Evolutionary conservation across 92 coral and sea anemone genomes (phyloP).

Genomic region (Epizoanthus rinbou): DNA sequence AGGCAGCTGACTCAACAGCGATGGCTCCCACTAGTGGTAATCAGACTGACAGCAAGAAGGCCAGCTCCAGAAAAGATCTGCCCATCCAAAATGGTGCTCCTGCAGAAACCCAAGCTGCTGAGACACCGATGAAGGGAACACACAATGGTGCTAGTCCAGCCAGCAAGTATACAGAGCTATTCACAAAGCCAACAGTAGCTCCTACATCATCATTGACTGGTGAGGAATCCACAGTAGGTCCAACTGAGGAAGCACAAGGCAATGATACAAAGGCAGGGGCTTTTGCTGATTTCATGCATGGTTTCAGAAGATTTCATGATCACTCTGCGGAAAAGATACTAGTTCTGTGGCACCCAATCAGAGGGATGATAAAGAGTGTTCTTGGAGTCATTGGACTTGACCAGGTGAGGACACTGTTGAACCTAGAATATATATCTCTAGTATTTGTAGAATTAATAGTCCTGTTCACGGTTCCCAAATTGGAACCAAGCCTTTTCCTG

Average conservation of each 20-base stretch:
- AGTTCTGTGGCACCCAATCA: slow-evolving; percentile 10
- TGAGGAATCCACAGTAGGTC: neutral
- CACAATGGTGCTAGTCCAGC: neutral
- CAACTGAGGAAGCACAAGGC: neutral
- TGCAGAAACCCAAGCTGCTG: neutral
- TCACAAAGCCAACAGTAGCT: neutral
- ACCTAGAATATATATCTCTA: too few relatives aligned
- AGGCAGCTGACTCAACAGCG: neutral
- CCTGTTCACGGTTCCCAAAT: too few relatives aligned
- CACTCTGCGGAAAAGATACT: slow-evolving; percentile 5
- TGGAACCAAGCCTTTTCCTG: too few relatives aligned
- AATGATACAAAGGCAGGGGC: slow-evolving; percentile 13
- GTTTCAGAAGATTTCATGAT: slow-evolving; percentile 19
- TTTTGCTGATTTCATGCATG: slow-evolving; percentile 26
- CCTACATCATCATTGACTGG: neutral
- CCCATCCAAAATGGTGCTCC: neutral
- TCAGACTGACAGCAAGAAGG: neutral
- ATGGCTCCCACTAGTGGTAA: neutral
- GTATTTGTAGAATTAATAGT: too few relatives aligned
- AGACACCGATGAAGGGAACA: neutral
- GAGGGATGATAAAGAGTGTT: neutral
- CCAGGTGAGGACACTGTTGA: neutral
- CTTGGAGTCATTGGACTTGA: slow-evolving; percentile 21
- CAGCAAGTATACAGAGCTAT: neutral
- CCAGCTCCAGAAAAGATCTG: neutral